Conservation (phyloP, 2,888 invertebrate genomes). For the Odontothrips loti region DNA sequence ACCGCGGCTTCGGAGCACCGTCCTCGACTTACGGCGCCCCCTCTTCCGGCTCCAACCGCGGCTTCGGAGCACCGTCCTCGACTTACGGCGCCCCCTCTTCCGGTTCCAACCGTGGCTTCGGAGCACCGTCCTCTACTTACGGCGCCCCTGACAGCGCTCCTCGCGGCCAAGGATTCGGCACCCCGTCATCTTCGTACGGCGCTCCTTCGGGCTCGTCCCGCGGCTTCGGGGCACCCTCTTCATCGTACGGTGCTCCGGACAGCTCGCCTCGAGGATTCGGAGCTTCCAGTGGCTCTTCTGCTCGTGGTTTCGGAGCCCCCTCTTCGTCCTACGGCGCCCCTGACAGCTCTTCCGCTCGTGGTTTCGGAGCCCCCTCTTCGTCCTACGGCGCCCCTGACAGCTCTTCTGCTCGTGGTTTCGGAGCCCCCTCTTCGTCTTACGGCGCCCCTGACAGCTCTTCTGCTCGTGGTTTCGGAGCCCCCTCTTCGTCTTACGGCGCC, state of each 20-base stretch:
- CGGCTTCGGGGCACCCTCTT: not conserved
- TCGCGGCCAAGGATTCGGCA: not conserved
- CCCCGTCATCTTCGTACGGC: not conserved
- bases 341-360: not conserved
- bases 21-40: not conserved
- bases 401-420: not conserved
- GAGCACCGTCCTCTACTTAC: not conserved
- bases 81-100: not conserved
- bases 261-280: not conserved
- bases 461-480: not conserved
- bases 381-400: not conserved
- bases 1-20: not conserved
- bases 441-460: not conserved
- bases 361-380: not conserved
- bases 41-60: not conserved
- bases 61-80: not conserved
- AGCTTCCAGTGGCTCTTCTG: not conserved
- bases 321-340: not conserved
- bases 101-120: not conserved
- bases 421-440: not conserved
- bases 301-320: not conserved
- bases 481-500: not conserved
- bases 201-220: not conserved
- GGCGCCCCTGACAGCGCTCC: not conserved
- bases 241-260: not conserved